Evolutionary conservation across 2,113 vertebrate species (phyloP), one percentile per base, ranked within the genome.

Genomic region (Paraplagusia blochii): DNA sequence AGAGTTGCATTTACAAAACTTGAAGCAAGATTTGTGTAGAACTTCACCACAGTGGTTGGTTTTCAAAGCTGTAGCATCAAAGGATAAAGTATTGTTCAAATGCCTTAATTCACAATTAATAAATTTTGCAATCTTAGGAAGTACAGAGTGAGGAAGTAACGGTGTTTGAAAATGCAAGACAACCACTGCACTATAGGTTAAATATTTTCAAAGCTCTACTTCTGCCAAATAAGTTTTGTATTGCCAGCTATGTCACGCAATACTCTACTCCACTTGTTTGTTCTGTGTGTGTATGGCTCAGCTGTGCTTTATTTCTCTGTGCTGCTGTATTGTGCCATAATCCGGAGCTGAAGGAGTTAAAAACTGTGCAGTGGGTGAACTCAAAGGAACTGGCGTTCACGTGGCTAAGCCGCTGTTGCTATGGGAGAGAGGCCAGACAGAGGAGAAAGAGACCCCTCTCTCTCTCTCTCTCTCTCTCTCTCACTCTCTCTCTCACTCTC

Each of bases 361-460:
- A 60, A 19, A 63, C 36, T 72, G 68, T 80, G 79, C 85, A 82
- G 74, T 65, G 81, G 79, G 74, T 88, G 72, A 83, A 85, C 80
- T 86, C 82, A 85, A 77, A 88, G 75, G 83, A 87, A 83, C 85
- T 72, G 76, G 80, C 72, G 66, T 82, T 89, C 87, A 88, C 86
- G 76, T 77, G 76, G 81, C 87, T 87, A 83, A 80, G 85, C 85
- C 56, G 66, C 83, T 89, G 90, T 90, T 90, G 88, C 89, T 87
- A 92, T 89, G 87, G 87, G 85, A 90, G 79, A 82, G 86, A 76
- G 83, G 85, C 84, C 87, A 88, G 86, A 85, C 82, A 85, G 80
- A 86, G 83, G 76, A 87, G 80, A 85, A 79, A 88, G 77, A 84
- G 71, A 68, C 45, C 62, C 15, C 70, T 68, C 73, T 72, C 76